Percentiles rank a stretch among this genome's conserved stretches.
Evolutionary conservation across 2,888 invertebrate species (phyloP).

Genomic region (Drosophila kambysellisi): DNA sequence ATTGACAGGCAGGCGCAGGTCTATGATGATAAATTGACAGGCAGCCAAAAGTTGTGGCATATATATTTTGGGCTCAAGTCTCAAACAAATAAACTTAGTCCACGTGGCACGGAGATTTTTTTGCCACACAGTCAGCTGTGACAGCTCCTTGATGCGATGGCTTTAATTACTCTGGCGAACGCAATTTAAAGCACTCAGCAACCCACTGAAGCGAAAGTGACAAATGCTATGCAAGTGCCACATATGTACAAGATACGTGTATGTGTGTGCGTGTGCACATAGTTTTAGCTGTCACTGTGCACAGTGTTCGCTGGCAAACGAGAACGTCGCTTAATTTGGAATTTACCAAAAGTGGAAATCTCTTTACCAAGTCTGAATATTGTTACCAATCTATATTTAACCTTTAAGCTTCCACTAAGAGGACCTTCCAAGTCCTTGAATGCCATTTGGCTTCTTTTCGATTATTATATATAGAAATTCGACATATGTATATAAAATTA

Average conservation of each 20-base stretch:
- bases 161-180: slow-evolving; percentile 59
- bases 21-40: slow-evolving; percentile 76
- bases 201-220: slow-evolving; percentile 39
- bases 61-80: slow-evolving; percentile 61
- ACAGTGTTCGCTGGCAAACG: background rate
- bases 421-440: background rate
- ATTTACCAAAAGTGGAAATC: background rate
- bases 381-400: background rate
- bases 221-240: slow-evolving; percentile 53
- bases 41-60: slow-evolving; percentile 60
- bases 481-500: background rate
- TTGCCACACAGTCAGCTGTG: slow-evolving; percentile 42
- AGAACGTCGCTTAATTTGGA: background rate
- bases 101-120: slow-evolving; percentile 70
- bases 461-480: background rate
- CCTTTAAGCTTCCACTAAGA: background rate
- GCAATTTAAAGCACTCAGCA: slow-evolving; percentile 48
- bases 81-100: slow-evolving; percentile 25
- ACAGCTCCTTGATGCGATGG: slow-evolving; percentile 52
- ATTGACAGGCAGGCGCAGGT: slow-evolving; percentile 76
- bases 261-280: slow-evolving; percentile 22
- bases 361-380: background rate
- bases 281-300: background rate
- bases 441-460: background rate
- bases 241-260: background rate